Evolutionary conservation across 2,113 vertebrate genomes (phyloP).

Genomic region (Peromyscus polionotus): DNA sequence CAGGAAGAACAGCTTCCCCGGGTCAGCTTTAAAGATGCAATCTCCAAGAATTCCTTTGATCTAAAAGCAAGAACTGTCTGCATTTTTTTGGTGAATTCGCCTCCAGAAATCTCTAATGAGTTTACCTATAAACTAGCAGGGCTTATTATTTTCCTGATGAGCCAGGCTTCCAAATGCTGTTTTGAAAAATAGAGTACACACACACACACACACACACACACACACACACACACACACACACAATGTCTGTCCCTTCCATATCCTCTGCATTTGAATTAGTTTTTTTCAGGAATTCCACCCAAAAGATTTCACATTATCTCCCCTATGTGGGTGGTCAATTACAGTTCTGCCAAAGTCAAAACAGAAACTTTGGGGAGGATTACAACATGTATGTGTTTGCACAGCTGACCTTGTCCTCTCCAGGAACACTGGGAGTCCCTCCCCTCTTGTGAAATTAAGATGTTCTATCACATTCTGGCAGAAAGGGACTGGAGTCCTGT

Average conservation of each 20-base stretch:
- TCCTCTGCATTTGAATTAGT: conserved; percentile 34
- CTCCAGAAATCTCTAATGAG: conserved; percentile 64
- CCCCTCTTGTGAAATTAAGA: conserved; percentile 67
- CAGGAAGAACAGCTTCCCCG: not conserved
- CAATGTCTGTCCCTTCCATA: not conserved
- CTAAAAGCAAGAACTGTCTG: conserved; percentile 10
- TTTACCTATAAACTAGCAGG: conserved; percentile 39
- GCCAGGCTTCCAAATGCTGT: conserved; percentile 8
- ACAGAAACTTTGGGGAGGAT: conserved; percentile 59
- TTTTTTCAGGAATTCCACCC: conserved; percentile 64
- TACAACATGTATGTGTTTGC: conserved; percentile 72
- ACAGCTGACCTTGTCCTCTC: not conserved
- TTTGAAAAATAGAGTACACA: conserved; percentile 8
- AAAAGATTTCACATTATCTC: conserved; percentile 33
- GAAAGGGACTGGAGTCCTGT: conserved; percentile 11
- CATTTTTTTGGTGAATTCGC: conserved; percentile 20
- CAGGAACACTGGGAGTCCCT: conserved; percentile 25
- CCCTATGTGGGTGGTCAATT: conserved; percentile 56
- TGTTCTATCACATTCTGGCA: conserved; percentile 56
- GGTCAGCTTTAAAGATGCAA: conserved; percentile 8
- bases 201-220: not conserved
- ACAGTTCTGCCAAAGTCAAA: conserved; percentile 64
- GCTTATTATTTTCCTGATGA: conserved; percentile 61
- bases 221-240: not conserved
- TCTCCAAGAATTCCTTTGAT: conserved; percentile 45